A percentile compares a stretch with the other conserved stretches of the same genome.
phyloP scores from a whole-genome alignment of 1,140 invertebrate genomes.

The Bathynomus jamesi region DNA sequence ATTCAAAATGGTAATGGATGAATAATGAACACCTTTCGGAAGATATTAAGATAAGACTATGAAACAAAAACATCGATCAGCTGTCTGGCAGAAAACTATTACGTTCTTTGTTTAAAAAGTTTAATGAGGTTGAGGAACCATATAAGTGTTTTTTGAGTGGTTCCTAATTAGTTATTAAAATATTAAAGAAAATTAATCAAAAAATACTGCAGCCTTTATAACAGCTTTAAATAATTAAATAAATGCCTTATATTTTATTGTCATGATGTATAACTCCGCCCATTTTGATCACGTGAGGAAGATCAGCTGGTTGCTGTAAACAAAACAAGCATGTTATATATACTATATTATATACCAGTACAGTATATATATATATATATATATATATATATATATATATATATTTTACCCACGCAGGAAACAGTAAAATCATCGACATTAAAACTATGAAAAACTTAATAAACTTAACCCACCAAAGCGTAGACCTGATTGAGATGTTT shows the following conservation, averaged over 20 bases:
- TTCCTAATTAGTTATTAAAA: too few species aligned
- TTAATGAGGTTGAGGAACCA: too few species aligned
- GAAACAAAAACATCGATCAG: background rate
- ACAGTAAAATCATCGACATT: too few species aligned
- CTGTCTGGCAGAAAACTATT: background rate
- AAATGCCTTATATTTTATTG: background rate
- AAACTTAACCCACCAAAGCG: too few species aligned
- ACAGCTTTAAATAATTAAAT: constrained; percentile 4
- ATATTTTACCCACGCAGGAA: too few species aligned
- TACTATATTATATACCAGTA: background rate
- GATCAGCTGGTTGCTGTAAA: constrained; percentile 19
- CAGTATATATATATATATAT: background rate
- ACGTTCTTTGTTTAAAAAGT: background rate
- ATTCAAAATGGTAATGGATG: too few species aligned
- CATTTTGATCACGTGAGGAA: constrained; percentile 7
- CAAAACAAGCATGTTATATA: constrained; percentile 5
- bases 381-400: background rate
- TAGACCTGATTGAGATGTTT: too few species aligned
- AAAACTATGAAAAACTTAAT: too few species aligned
- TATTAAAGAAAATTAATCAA: too few species aligned
- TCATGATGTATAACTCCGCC: constrained; percentile 4
- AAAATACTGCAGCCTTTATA: too few species aligned
- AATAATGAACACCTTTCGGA: too few species aligned
- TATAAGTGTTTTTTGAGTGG: too few species aligned
- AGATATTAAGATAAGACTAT: background rate